A percentile compares a stretch with the other conserved stretches of the same genome.
Conservation (phyloP, 2,888 invertebrate species). For the Aquatica leii region DNA sequence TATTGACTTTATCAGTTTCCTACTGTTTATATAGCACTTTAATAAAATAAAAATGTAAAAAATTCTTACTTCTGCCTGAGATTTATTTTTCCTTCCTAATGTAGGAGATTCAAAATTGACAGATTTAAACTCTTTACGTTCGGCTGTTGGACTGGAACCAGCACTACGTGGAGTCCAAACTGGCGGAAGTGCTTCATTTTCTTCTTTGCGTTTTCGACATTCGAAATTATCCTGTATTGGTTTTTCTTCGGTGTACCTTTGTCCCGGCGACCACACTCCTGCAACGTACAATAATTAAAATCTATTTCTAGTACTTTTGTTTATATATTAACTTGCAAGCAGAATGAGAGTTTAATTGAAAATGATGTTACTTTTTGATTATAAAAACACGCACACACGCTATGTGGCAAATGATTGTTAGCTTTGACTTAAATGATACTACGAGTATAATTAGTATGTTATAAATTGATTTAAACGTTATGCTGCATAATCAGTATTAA, state of each 20-base stretch:
- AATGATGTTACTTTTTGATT: no score
- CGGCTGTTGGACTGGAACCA: constrained; percentile 75
- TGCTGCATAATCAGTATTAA: no score
- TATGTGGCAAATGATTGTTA: no score
- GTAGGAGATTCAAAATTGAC: constrained; percentile 78
- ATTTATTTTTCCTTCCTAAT: constrained; percentile 64
- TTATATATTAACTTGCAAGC: not conserved
- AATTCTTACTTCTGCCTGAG: constrained; percentile 55
- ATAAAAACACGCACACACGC: no score
- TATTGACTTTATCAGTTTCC: no score
- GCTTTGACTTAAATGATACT: no score
- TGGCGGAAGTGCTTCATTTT: constrained; percentile 69
- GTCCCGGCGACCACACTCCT: constrained; percentile 71
- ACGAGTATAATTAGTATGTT: no score
- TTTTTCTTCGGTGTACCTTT: constrained; percentile 46
- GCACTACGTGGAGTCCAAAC: constrained; percentile 82
- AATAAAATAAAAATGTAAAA: no score
- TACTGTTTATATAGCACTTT: no score
- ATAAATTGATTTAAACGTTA: not conserved
- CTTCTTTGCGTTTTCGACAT: constrained; percentile 34
- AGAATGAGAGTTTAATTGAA: no score
- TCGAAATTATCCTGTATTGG: constrained; percentile 25
- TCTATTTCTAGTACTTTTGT: not conserved
- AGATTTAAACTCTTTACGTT: constrained; percentile 81
- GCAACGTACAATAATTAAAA: constrained; percentile 7